phyloP scores from a whole-genome alignment of 2,888 invertebrate species.

The Cistogaster globosa region DNA sequence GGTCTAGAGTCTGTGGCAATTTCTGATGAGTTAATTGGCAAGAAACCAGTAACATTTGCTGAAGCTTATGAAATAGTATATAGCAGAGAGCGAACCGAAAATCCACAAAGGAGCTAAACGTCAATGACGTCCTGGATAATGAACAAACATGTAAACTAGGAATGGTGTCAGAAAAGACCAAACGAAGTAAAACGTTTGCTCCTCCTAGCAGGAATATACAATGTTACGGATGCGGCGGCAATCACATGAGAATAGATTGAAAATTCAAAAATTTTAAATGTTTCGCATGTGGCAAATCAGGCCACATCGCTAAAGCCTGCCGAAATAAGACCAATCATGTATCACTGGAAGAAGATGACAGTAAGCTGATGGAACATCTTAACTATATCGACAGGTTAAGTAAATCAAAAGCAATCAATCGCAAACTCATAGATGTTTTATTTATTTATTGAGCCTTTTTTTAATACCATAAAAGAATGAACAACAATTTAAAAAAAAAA shows the following conservation, averaged over 20 bases:
- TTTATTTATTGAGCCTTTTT: too few species aligned
- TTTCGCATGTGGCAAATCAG: constrained; percentile 22
- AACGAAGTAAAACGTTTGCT: background rate
- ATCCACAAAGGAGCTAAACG: constrained; percentile 15
- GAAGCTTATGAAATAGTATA: constrained; percentile 16
- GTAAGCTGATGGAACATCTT: background rate
- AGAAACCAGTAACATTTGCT: constrained; percentile 46
- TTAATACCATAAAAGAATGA: too few species aligned
- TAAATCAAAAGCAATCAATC: constrained; percentile 8
- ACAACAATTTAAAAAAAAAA: too few species aligned
- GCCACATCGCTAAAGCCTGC: constrained; percentile 34
- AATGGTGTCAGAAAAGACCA: background rate
- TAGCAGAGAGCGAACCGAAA: constrained; percentile 28
- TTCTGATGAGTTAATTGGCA: constrained; percentile 35
- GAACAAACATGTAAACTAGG: constrained; percentile 31
- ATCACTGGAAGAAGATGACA: background rate
- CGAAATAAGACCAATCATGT: constrained; percentile 2
- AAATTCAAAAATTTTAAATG: constrained; percentile 32
- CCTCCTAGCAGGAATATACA: too few species aligned
- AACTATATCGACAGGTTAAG: constrained; percentile 7
- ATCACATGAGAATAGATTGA: constrained; percentile 42
- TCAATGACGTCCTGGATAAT: background rate
- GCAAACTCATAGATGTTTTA: constrained; percentile 19
- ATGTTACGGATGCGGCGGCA: constrained; percentile 34
- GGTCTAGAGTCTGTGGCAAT: constrained; percentile 56